Conservation (phyloP, 2,888 invertebrate genomes). For the Eristalis intricaria region DNA sequence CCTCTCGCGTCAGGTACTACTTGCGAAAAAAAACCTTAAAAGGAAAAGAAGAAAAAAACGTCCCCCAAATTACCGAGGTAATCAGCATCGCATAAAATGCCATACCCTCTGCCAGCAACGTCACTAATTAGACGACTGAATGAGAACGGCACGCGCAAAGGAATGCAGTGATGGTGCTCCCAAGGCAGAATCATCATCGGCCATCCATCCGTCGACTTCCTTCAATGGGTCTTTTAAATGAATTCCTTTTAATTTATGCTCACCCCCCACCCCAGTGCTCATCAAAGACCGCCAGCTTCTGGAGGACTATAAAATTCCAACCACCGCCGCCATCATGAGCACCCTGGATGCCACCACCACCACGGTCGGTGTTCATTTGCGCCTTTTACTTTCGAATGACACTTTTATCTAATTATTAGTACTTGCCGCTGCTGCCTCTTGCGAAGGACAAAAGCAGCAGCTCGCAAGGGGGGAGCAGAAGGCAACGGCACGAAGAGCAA, state of each 20-base stretch:
- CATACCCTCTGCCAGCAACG: not conserved
- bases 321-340: not conserved
- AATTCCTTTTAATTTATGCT: slow-evolving; percentile 21
- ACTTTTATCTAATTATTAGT: slow-evolving; percentile 61
- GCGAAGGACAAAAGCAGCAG: not conserved
- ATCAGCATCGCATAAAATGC: slow-evolving; percentile 20
- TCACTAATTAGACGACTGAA: slow-evolving; percentile 28
- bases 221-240: slow-evolving; percentile 2
- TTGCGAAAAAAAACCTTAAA: not conserved
- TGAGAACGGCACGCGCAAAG: not conserved
- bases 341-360: not conserved
- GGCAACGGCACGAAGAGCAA: not conserved
- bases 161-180: not conserved
- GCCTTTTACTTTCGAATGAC: slow-evolving; percentile 23
- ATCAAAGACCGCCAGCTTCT: not conserved
- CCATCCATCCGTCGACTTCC: not conserved
- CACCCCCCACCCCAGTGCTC: not conserved
- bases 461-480: not conserved
- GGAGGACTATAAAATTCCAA: slow-evolving; percentile 10
- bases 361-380: not conserved
- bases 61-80: slow-evolving; percentile 12
- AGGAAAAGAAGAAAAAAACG: not conserved
- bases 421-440: slow-evolving; percentile 42
- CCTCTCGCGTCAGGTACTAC: not conserved
- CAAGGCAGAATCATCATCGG: not conserved